A percentile compares a stretch with the other conserved stretches of the same genome.
phyloP scores from a whole-genome alignment of 2,797 vertebrate species.

The Sorex maritimensis region DNA sequence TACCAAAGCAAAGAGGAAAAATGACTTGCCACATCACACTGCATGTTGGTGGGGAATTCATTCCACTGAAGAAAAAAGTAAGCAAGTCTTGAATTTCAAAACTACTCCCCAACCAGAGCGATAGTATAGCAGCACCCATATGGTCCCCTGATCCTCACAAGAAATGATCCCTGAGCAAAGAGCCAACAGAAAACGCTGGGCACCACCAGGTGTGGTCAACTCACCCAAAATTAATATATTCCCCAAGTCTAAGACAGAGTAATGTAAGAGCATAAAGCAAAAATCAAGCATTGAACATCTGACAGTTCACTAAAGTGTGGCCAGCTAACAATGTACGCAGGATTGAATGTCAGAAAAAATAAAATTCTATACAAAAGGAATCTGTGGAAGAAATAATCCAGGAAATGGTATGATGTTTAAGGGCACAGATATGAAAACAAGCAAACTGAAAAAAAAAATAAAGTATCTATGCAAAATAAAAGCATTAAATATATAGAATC shows the following conservation, averaged over 20 bases:
- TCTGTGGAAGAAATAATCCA: conserved; percentile 9
- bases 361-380: background rate
- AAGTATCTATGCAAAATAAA: background rate
- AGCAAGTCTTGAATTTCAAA: background rate
- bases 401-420: background rate
- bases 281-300: background rate
- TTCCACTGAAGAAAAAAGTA: background rate
- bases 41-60: background rate
- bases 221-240: too few relatives aligned
- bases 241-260: too few relatives aligned
- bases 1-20: background rate
- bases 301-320: background rate
- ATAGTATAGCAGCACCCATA: too few relatives aligned
- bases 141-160: too few relatives aligned
- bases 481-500: too few relatives aligned
- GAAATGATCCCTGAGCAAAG: too few relatives aligned
- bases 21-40: background rate
- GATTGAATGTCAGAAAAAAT: background rate
- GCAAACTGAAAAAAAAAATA: conserved; percentile 35
- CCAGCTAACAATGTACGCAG: background rate
- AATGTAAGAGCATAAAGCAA: background rate
- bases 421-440: conserved; percentile 31
- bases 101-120: background rate
- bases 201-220: too few relatives aligned
- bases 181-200: too few relatives aligned